Percentiles rank a stretch among this genome's conserved stretches.
Conservation (phyloP, 2,888 invertebrate genomes). For the Acanthosepion lycidas region DNA sequence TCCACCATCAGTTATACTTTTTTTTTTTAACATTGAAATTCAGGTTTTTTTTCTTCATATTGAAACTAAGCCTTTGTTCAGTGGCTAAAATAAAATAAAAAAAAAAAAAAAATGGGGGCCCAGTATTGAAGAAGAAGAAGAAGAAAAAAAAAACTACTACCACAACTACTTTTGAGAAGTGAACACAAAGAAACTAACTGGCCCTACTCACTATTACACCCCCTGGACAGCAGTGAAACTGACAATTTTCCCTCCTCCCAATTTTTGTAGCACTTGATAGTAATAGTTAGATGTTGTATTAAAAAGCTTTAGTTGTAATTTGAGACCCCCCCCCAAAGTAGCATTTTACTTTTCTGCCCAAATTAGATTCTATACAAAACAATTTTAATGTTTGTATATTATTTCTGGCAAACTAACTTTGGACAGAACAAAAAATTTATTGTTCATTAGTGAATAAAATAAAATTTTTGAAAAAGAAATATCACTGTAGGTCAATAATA, state of each 20-base stretch:
- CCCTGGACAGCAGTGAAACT: conserved; percentile 21
- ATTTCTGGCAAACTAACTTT: too few relatives aligned
- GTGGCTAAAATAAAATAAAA: neutral
- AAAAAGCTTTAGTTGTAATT: neutral
- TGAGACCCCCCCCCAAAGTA: neutral
- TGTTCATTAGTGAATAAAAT: too few relatives aligned
- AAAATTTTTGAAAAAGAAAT: too few relatives aligned
- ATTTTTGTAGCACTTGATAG: neutral
- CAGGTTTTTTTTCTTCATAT: neutral
- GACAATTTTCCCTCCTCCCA: neutral
- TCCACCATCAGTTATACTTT: neutral
- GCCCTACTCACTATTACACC: neutral
- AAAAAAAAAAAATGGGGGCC: neutral
- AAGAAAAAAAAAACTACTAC: neutral
- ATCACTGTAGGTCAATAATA: too few relatives aligned
- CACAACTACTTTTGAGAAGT: neutral
- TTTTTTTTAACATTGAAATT: neutral
- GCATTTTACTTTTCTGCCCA: neutral
- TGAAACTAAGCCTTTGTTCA: conserved; percentile 33
- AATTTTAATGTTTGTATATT: too few relatives aligned
- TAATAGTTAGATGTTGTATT: neutral
- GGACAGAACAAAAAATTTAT: too few relatives aligned
- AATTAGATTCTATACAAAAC: neutral
- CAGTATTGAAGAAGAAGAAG: neutral
- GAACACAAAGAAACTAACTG: conserved; percentile 33